phyloP scores from a whole-genome alignment of 1,140 invertebrate species.

The Scaptodrosophila lebanonensis region DNA sequence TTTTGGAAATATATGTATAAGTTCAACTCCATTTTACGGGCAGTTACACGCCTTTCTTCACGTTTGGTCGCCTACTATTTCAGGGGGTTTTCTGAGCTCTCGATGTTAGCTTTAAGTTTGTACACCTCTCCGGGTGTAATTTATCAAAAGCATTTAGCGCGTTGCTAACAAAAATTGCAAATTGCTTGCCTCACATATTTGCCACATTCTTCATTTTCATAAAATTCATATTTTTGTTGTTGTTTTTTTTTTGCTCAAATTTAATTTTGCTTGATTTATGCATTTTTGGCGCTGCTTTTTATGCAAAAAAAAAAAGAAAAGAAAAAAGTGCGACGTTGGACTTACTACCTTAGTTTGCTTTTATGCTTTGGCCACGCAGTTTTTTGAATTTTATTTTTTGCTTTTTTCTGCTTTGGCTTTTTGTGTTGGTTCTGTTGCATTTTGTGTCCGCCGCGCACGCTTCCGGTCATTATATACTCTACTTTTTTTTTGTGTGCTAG shows the following conservation, averaged over 20 bases:
- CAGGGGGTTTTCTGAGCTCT: too few species aligned
- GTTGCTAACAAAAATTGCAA: constrained; percentile 41
- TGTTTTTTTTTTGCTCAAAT: constrained; percentile 41
- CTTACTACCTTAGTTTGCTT: too few species aligned
- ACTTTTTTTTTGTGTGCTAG: too few species aligned
- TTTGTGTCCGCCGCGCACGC: constrained; percentile 26
- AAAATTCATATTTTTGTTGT: constrained; percentile 21
- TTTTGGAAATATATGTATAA: too few species aligned
- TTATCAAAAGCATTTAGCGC: constrained; percentile 33
- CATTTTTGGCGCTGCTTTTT: constrained; percentile 47
- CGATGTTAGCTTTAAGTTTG: too few species aligned
- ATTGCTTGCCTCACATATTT: constrained; percentile 43
- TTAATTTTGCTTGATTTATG: constrained; percentile 72
- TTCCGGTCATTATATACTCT: constrained; percentile 66
- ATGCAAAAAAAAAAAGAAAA: constrained; percentile 48
- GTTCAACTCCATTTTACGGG: too few species aligned
- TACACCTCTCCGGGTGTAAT: too few species aligned
- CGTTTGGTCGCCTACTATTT: too few species aligned
- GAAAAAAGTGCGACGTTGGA: too few species aligned
- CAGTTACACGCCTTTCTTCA: too few species aligned
- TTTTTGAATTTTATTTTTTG: too few species aligned
- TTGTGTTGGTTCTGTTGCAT: constrained; percentile 42
- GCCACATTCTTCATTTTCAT: constrained; percentile 17
- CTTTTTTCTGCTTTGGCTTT: constrained; percentile 26
- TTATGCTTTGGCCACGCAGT: too few species aligned